These are phyloP conservation scores for Brachionus plicatilis DNA, from an alignment of 1,140 invertebrate species.

Conservation along the genomic window DNA sequence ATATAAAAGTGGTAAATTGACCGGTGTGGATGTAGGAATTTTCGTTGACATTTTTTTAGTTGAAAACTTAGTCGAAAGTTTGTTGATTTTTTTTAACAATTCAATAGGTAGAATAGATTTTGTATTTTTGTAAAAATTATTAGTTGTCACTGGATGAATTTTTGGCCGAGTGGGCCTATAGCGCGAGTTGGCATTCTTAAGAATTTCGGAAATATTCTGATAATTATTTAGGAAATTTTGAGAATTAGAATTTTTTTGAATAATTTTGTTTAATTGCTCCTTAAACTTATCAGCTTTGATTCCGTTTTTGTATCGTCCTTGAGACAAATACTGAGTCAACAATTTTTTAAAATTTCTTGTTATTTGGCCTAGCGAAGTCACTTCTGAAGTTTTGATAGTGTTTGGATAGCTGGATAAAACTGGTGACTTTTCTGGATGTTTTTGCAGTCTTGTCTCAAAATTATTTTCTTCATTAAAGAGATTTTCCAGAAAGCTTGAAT, in stretches of 20 bases:
- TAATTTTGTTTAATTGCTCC: neutral
- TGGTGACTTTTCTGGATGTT: neutral
- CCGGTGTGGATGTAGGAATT: neutral
- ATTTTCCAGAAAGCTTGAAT: neutral
- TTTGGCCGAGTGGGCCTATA: neutral
- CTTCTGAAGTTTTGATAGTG: neutral
- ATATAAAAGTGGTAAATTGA: neutral
- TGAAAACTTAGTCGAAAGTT: neutral
- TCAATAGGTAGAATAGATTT: neutral
- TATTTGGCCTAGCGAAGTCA: neutral
- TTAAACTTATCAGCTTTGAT: neutral
- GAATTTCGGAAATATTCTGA: neutral
- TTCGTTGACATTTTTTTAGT: neutral
- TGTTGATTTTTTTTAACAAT: neutral
- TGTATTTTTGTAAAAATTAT: neutral
- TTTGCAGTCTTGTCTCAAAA: neutral
- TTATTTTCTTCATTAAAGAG: neutral
- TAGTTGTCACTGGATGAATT: neutral
- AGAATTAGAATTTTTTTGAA: neutral
- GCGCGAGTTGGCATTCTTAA: neutral
- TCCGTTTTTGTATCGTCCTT: neutral
- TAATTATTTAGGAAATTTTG: neutral
- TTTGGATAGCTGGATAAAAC: neutral
- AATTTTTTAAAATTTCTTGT: slow-evolving; percentile 11
- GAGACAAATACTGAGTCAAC: neutral